Base-by-base conservation (phyloP, 2,797 vertebrate genomes). In the Cephalopachus bancanus region DNA sequence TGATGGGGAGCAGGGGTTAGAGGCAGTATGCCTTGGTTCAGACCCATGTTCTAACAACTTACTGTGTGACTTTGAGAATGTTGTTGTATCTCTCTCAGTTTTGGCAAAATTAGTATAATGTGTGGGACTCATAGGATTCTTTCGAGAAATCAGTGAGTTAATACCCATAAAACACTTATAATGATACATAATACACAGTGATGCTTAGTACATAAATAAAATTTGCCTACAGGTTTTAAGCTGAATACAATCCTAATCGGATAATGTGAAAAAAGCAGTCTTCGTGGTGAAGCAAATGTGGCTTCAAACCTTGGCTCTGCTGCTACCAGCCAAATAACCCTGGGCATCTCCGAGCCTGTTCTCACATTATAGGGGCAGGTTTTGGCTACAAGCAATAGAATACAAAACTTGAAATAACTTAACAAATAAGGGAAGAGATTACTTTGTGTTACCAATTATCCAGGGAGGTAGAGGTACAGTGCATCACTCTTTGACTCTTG, bases 161-260 rank as follows among this genome's bases (percentile, higher is more conserved):
- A 85, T 71, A 67, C 11, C 9, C 28, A 8, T 44, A 16, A 80
- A 76, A 1, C 9, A 26, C 64, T 62, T 59, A 10, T 44, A 71
- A 33, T 14, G 55, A 28, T 9, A 17, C 5, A 33, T 0, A 84
- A 20, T 55, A 49, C 17, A 86, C 6, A 64, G 8, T 17, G 53
- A 83, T 67, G 3, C 44, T 84, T 71, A 59, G 24, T 64, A 78
- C 53, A 26, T 78, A 2, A 51, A 5, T 75, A 14, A 81, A 92
- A 81, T 96, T 78, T 74, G 85, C 74, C n/a, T 88, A 44, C 3
- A 71, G 20, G 16, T 55, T 67, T 96, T 78, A 51, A 90, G 37
- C 37, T 75, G 62, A 91, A 51, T 24, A 74, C n/a, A 78, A 28
- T 74, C 4, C n/a, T 84, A 72, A 60, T 64, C 22, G 81, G 14